Base-by-base conservation (phyloP, 2,888 invertebrate genomes). In the Lamellibrachia columna region DNA sequence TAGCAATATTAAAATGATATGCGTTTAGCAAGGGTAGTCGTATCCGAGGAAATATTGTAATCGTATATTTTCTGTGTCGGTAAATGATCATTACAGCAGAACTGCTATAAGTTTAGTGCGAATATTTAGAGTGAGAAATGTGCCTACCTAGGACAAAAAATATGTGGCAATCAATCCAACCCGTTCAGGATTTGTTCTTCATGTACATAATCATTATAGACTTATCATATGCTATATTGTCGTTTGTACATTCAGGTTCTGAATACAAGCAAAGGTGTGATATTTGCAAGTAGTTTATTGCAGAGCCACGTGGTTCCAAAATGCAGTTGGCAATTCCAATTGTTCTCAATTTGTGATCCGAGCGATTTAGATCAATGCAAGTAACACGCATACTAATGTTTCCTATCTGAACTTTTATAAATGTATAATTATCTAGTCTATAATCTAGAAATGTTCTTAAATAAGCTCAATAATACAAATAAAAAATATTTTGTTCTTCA, bases 221-320 rank as follows among this genome's bases (percentile, higher is more conserved):
- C 4, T 75, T 75, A 75, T 75, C 6, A 22, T 22, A 15, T 75
- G 75, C 22, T 75, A 75, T 75, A 75, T 75, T 75, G 75, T n/a
- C n/a, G 75, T 75, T 75, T 75, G 75, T 22, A 75, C 75, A 75
- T 75, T 75, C 75, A 75, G 75, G 75, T 75, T 15, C 75, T 75
- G 75, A 75, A 28, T 75, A 75, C 75, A 75, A 75, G 75, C 75
- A 6, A 75, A 22, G 75, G 75, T 75, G 75, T 75, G 75, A 75
- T 75, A 75, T 75, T 75, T 75, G 75, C 75, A 75, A 75, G 75
- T 75, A 75, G 22, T 75, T n/a, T 75, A 75, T 22, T 15, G 75
- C 75, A 75, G 75, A 75, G 75, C 75, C 22, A 6, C 75, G 6
- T 22, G 75, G 75, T 15, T 75, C 75, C 55, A 55, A 55, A 7